phyloP scores from a whole-genome alignment of 2,888 invertebrate genomes.

The Rhagophthalmus giganteus region DNA sequence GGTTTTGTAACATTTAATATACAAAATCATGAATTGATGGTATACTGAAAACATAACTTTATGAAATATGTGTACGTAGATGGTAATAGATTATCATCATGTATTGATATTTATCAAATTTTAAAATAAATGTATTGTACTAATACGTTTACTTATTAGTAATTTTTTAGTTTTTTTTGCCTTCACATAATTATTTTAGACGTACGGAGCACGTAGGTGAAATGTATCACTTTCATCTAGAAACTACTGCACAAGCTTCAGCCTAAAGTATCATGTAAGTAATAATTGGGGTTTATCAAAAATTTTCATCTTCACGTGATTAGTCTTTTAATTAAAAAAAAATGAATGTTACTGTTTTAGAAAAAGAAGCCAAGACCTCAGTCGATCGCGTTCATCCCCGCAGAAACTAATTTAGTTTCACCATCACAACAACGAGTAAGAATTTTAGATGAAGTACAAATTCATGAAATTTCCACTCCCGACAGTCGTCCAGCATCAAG shows the following conservation, averaged over 20 bases:
- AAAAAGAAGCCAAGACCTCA: conserved; percentile 16
- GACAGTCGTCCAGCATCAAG: conserved; percentile 40
- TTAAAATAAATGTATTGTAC: conserved; percentile 21
- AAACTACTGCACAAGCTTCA: conserved; percentile 19
- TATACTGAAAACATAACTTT: background rate
- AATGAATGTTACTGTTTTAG: conserved; percentile 14
- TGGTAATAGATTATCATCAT: conserved; percentile 25
- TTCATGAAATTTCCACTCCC: conserved; percentile 11
- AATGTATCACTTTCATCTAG: conserved; percentile 24
- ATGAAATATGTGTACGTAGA: conserved; percentile 22
- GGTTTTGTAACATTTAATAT: too few relatives aligned
- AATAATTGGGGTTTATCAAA: conserved; percentile 4
- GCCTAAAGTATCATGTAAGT: conserved; percentile 20
- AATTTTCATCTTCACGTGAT: background rate
- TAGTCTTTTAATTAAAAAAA: background rate
- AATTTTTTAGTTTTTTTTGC: conserved; percentile 14
- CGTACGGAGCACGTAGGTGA: conserved; percentile 17
- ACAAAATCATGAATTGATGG: background rate
- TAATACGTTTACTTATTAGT: conserved; percentile 13
- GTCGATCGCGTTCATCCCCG: conserved; percentile 13
- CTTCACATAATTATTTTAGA: conserved; percentile 13
- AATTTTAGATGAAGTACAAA: conserved; percentile 42
- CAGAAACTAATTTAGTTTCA: conserved; percentile 32
- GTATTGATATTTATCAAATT: conserved; percentile 33
- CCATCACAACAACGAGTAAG: conserved; percentile 33